Evolutionary conservation across 1,140 invertebrate genomes (phyloP), one percentile per base, ranked within the genome.

Genomic region (Brachionus calyciflorus): DNA sequence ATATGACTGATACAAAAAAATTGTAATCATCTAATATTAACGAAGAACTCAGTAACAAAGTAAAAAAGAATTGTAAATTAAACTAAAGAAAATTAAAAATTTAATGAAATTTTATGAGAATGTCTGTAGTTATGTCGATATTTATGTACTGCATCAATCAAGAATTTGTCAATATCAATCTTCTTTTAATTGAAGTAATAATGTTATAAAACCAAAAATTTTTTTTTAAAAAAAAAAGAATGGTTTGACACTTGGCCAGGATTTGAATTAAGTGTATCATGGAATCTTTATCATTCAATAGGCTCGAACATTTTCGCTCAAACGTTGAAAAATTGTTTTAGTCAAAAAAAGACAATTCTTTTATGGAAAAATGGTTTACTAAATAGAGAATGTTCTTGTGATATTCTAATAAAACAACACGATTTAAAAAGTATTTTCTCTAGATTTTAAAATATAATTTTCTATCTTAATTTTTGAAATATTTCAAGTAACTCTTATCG

Each of bases 341-440:
- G 19, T 12, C 3, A 9, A 44, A 26, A 12, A 44, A 40, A 14
- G 30, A 65, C 37, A 12, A 41, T 24, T 1, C 41, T 65, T 14
- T 46, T 65, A 44, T 65, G 60, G 60, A 37, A 65, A 41, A 65
- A 65, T 28, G 60, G 60, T n/a, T 24, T 65, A 14, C 10, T 65
- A 10, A 65, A 44, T 24, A 65, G 10, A 21, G 60, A 65, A 12
- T 26, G 17, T 44, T 65, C 60, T 1, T 17, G 37, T 24, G 37
- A 65, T 24, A 44, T 65, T 46, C 40, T 65, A 14, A 44, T 65
- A 40, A 5, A 44, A 21, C 28, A 44, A 12, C 24, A 3, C 5
- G 40, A 24, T 44, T 65, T 24, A 19, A 44, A 46, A 44, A 24
- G 60, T 65, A 65, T n/a, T 9, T 24, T 65, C 10, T 14, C 9